These are phyloP conservation scores for Plemyria rubiginata DNA, from an alignment of 2,888 invertebrate genomes.

Conservation along the genomic window DNA sequence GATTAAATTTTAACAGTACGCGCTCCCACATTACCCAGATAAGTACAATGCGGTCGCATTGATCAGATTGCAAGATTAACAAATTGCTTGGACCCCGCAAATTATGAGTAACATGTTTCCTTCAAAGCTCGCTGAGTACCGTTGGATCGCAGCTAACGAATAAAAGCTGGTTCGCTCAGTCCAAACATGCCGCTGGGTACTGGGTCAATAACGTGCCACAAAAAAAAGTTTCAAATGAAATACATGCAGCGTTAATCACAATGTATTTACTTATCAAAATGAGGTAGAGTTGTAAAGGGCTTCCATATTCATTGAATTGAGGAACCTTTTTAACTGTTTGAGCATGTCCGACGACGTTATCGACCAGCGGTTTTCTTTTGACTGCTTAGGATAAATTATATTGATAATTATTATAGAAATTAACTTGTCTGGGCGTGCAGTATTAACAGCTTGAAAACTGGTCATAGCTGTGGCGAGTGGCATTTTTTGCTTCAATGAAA, in stretches of 20 bases:
- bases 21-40: conserved; percentile 36
- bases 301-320: no score
- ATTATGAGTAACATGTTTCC: conserved; percentile 55
- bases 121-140: conserved; percentile 12
- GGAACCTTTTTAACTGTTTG: no score
- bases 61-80: conserved; percentile 55
- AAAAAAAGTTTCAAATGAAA: no score
- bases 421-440: conserved; percentile 39
- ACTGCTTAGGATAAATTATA: conserved; percentile 43
- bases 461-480: conserved; percentile 12
- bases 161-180: conserved; percentile 8
- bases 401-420: conserved; percentile 40
- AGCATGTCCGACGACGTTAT: neutral
- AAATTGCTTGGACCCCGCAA: conserved; percentile 51
- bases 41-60: conserved; percentile 47
- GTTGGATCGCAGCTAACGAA: conserved; percentile 3
- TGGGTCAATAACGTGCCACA: no score
- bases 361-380: conserved; percentile 2
- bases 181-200: no score
- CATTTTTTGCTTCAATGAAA: conserved; percentile 16
- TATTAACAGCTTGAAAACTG: conserved; percentile 30
- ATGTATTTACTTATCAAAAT: neutral
- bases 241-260: no score
- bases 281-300: no score
- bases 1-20: neutral